Base-by-base conservation (phyloP, 2,888 invertebrate species). In the Drosophila quinaria region DNA sequence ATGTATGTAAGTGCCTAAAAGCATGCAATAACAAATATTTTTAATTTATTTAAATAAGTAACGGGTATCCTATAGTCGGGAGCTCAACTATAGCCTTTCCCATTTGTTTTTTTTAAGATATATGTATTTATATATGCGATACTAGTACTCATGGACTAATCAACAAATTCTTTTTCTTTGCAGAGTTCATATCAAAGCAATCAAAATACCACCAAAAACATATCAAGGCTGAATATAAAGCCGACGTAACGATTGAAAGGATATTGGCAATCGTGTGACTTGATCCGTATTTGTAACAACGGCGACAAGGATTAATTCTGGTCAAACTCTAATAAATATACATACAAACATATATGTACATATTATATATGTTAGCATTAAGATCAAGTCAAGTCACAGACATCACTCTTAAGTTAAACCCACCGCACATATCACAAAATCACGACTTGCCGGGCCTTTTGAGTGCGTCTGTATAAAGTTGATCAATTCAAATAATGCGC, bases 401-500 rank as follows among this genome's bases (percentile, higher is more conserved):
- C 13, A 41, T 2, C 35, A 50, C 52, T 44, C 10, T 31, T 22
- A 63, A 37, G 42, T 5, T 10, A 33, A 49, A 60, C 68, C 68
- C 66, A 65, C 82, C 68, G 66, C 59, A 66, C 66, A 70, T 65
- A 69, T 67, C 70, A 56, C 13, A 66, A 64, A 35, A 33, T 25
- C 6, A 72, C 72, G 68, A 82, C 74, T 72, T 78, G 70, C 59
- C 80, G 77, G 65, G 68, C 72, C 73, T 49, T 65, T 79, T 65
- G 76, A 81, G 88, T 69, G 78, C 73, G 81, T 74, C 78, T 78
- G 72, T 70, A 77, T 65, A 70, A 74, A 80, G 86, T 92, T 90
- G 80, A 89, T 85, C 84, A 84, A 86, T 87, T 90, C 90, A 90
- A 89, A 92, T 91, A 92, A 93, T 93, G 93, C 90, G 82, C 90